Evolutionary conservation across 2,797 vertebrate species (phyloP).

Genomic region (Coilia nasus): DNA sequence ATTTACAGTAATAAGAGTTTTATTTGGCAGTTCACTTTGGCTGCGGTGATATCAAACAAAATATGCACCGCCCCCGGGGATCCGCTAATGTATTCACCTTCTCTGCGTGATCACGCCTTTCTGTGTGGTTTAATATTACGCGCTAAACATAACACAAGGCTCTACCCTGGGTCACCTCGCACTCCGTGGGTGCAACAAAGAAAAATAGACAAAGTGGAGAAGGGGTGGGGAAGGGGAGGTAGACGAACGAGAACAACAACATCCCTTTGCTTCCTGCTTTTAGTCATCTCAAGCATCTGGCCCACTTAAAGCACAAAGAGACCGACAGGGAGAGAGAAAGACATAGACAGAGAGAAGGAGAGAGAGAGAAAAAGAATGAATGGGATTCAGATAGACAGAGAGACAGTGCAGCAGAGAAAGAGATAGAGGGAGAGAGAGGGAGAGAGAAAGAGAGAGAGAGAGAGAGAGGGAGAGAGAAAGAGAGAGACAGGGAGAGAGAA

Average conservation of each 20-base stretch:
- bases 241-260: conserved; percentile 14
- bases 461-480: neutral
- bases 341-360: neutral
- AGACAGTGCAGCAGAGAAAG: no score
- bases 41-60: conserved; percentile 42
- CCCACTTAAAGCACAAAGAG: conserved; percentile 58
- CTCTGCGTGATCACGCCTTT: conserved; percentile 35
- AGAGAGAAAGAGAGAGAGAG: neutral
- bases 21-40: conserved; percentile 58
- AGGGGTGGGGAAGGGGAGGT: neutral
- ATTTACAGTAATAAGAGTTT: conserved; percentile 55
- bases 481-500: no score
- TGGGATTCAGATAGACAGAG: neutral
- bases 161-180: conserved; percentile 19
- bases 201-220: neutral
- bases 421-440: conserved; percentile 15
- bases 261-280: conserved; percentile 22
- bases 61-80: conserved; percentile 16
- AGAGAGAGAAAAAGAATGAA: neutral
- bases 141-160: conserved; percentile 32
- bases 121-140: conserved; percentile 36
- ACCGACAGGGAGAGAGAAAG: conserved; percentile 30
- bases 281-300: conserved; percentile 42
- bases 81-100: conserved; percentile 36
- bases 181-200: conserved; percentile 21